These are phyloP conservation scores for Ephydatia muelleri DNA, from an alignment of 37 sponge, comb jelly and placozoan genomes.

Conservation along the genomic window DNA sequence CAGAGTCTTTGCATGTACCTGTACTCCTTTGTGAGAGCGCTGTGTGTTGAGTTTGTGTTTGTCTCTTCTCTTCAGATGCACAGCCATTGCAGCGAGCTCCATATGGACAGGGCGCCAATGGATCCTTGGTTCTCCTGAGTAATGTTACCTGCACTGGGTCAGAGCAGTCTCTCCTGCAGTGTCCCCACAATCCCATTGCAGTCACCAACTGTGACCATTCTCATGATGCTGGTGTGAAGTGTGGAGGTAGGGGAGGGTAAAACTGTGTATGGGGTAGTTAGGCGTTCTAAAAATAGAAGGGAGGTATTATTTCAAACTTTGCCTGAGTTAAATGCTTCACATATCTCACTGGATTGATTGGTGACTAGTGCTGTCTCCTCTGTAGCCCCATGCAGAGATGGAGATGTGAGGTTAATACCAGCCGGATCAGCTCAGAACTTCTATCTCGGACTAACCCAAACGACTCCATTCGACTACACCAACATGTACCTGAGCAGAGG, in stretches of 20 bases:
- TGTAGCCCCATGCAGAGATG: background rate
- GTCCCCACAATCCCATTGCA: background rate
- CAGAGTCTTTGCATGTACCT: too few relatives aligned
- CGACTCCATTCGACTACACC: background rate
- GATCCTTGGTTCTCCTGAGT: background rate
- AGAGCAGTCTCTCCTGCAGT: background rate
- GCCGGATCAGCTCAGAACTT: background rate
- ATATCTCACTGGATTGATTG: too few relatives aligned
- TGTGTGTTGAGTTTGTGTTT: background rate
- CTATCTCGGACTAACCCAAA: background rate
- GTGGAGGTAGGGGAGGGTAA: background rate
- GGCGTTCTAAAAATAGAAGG: too few relatives aligned
- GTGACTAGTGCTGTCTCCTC: background rate
- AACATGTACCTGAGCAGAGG: conserved; percentile 12
- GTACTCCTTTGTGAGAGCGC: background rate
- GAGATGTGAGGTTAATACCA: background rate
- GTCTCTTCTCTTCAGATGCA: background rate
- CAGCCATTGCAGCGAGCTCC: background rate
- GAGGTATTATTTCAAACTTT: too few relatives aligned
- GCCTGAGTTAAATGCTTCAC: too few relatives aligned
- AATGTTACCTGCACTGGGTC: conserved; percentile 12
- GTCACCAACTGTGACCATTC: conserved; percentile 6
- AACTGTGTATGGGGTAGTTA: background rate
- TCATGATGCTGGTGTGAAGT: conserved; percentile 6
- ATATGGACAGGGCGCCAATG: background rate